These are phyloP conservation scores for Botrylloides violaceus DNA, from an alignment of 23 tunicate genomes.

Conservation along the genomic window DNA sequence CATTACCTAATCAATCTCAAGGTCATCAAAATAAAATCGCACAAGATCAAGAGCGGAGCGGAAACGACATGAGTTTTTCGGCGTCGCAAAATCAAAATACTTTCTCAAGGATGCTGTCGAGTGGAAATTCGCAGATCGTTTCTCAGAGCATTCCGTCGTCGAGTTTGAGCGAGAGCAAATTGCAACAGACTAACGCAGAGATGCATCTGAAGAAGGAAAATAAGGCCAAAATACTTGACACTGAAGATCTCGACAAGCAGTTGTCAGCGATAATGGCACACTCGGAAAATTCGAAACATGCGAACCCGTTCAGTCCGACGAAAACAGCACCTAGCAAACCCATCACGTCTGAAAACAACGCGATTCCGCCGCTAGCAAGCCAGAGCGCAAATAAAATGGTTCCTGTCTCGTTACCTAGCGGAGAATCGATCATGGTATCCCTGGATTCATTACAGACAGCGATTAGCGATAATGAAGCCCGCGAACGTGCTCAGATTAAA, in stretches of 20 bases:
- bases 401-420: conserved; percentile 15
- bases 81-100: background rate
- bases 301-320: conserved; percentile 11
- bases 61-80: background rate
- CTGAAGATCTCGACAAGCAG: conserved; percentile 72
- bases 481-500: conserved; percentile 2
- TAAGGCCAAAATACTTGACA: conserved; percentile 19
- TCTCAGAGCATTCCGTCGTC: background rate
- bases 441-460: conserved; percentile 9
- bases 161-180: too few relatives aligned
- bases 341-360: background rate
- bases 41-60: background rate
- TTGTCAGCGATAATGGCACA: conserved; percentile 74
- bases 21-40: background rate
- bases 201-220: background rate
- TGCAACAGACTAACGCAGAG: background rate
- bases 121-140: background rate
- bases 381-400: conserved; percentile 9
- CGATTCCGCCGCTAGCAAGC: background rate
- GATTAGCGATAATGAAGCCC: conserved; percentile 6
- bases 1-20: background rate
- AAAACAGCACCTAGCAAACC: conserved; percentile 10
- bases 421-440: conserved; percentile 24
- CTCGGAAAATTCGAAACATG: conserved; percentile 19
- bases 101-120: too few relatives aligned